These are phyloP conservation scores for Chymomyza amoena DNA, from an alignment of 2,888 invertebrate species.

Conservation along the genomic window DNA sequence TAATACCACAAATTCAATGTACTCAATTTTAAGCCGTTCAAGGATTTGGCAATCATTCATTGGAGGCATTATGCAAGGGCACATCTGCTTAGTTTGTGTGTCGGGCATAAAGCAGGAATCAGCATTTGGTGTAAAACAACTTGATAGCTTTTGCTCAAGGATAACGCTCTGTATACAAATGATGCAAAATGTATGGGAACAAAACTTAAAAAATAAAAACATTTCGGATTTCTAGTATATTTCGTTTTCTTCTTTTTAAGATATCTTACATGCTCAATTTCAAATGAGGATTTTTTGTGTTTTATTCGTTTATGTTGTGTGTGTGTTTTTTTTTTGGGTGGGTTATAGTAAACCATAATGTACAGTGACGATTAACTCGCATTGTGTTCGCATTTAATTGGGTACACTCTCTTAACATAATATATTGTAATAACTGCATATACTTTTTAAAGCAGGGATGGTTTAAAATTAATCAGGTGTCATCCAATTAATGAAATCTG, in stretches of 20 bases:
- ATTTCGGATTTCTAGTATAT: slow-evolving; percentile 58
- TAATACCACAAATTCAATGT: slow-evolving; percentile 34
- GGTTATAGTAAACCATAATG: slow-evolving; percentile 64
- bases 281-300: slow-evolving; percentile 51
- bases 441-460: slow-evolving; percentile 71
- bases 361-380: slow-evolving; percentile 57
- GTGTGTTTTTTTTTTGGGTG: slow-evolving; percentile 28
- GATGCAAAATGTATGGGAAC: slow-evolving; percentile 13
- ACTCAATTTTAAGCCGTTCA: slow-evolving; percentile 5
- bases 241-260: slow-evolving; percentile 61
- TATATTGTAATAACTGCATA: slow-evolving; percentile 59
- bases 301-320: slow-evolving; percentile 28
- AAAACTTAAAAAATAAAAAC: slow-evolving; percentile 16
- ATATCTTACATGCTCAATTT: slow-evolving; percentile 72
- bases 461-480: slow-evolving; percentile 66
- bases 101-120: neutral
- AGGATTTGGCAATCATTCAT: slow-evolving; percentile 32
- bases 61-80: slow-evolving; percentile 14
- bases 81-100: slow-evolving; percentile 14
- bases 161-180: slow-evolving; percentile 21
- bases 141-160: slow-evolving; percentile 14
- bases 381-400: slow-evolving; percentile 53
- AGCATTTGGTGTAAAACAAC: slow-evolving; percentile 19
- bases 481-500: slow-evolving; percentile 71
- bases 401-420: slow-evolving; percentile 52